A percentile compares a stretch with the other conserved stretches of the same genome.
Conservation (phyloP, 2,797 vertebrate genomes). For the Oryzias sinensis region DNA sequence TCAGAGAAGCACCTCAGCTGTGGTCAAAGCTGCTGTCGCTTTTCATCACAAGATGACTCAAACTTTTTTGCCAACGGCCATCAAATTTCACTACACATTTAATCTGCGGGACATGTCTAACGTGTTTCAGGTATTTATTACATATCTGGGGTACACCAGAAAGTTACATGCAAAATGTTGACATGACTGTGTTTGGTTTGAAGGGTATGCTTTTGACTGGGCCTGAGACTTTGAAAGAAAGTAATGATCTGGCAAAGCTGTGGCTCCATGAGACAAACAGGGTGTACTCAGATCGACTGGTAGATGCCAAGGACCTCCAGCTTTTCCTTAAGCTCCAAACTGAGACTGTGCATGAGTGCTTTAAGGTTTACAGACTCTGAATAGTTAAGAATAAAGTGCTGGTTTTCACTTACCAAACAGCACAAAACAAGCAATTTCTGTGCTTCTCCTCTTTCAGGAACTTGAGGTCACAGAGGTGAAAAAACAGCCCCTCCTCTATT, state of each 20-base stretch:
- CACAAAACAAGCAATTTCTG: constrained; percentile 8
- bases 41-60: constrained; percentile 77
- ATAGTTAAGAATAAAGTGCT: constrained; percentile 20
- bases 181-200: constrained; percentile 32
- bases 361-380: constrained; percentile 70
- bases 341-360: constrained; percentile 75
- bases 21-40: constrained; percentile 73
- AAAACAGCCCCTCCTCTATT: constrained; percentile 79
- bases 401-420: constrained; percentile 13
- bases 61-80: constrained; percentile 77
- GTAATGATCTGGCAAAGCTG: constrained; percentile 69
- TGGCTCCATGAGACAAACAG: constrained; percentile 82
- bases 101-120: constrained; percentile 80
- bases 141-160: background rate
- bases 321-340: constrained; percentile 78
- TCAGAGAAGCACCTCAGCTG: constrained; percentile 55
- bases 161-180: constrained; percentile 9
- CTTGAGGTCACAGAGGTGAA: constrained; percentile 66
- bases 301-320: constrained; percentile 74
- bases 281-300: constrained; percentile 83
- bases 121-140: constrained; percentile 78
- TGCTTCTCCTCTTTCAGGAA: constrained; percentile 63
- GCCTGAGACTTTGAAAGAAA: constrained; percentile 72
- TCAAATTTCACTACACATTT: constrained; percentile 84
- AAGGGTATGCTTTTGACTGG: constrained; percentile 83